phyloP scores from a whole-genome alignment of 2,888 invertebrate genomes.

The Phoenoteleia sp. region DNA sequence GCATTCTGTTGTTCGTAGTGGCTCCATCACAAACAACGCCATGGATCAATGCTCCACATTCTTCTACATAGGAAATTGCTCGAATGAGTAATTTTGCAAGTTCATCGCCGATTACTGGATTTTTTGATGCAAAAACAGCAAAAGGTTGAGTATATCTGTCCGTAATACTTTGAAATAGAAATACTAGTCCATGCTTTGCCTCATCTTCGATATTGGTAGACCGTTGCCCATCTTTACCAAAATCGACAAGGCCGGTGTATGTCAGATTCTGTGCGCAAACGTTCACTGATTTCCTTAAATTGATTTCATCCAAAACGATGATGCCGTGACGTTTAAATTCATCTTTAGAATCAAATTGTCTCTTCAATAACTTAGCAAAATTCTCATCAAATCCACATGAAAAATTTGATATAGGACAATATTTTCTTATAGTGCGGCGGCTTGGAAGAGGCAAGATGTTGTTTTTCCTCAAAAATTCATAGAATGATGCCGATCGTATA shows the following conservation, averaged over 20 bases:
- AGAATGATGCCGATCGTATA: conserved; percentile 68
- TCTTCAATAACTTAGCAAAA: conserved; percentile 65
- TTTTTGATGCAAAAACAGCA: conserved; percentile 72
- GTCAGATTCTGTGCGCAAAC: conserved; percentile 63
- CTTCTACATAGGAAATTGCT: conserved; percentile 47
- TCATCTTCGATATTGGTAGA: conserved; percentile 50
- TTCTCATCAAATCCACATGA: conserved; percentile 68
- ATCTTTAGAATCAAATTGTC: conserved; percentile 43
- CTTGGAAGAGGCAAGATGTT: conserved; percentile 67
- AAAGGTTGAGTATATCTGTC: conserved; percentile 71
- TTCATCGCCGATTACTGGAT: conserved; percentile 56
- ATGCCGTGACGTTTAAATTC: conserved; percentile 56
- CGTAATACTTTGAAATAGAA: conserved; percentile 67
- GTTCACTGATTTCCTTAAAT: conserved; percentile 64
- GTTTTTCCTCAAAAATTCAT: conserved; percentile 70
- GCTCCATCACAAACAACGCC: conserved; percentile 56
- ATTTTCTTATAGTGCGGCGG: conserved; percentile 65
- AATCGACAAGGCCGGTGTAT: conserved; percentile 70
- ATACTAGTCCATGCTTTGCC: conserved; percentile 65
- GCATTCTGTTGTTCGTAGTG: conserved; percentile 40
- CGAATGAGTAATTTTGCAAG: conserved; percentile 59
- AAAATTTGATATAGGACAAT: conserved; percentile 49
- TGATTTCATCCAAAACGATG: conserved; percentile 71
- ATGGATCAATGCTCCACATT: conserved; percentile 43
- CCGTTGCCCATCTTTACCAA: conserved; percentile 65